These are phyloP conservation scores for Chironomus striatipennis DNA, from an alignment of 1,140 invertebrate species.

Conservation along the genomic window DNA sequence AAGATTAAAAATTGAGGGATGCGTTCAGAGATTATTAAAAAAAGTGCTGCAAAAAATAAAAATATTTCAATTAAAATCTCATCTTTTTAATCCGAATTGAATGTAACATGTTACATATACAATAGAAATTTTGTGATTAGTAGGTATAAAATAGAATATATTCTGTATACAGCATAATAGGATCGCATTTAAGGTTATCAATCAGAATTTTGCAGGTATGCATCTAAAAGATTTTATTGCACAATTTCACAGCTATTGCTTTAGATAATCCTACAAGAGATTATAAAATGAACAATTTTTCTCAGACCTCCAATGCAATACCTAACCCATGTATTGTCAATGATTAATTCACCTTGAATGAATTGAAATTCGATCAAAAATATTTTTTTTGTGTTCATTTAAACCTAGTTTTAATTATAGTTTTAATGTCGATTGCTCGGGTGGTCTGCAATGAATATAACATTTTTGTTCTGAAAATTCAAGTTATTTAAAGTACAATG, in stretches of 20 bases:
- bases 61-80: slow-evolving; percentile 17
- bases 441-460: neutral
- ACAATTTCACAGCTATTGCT: slow-evolving; percentile 15
- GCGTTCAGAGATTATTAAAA: slow-evolving; percentile 4
- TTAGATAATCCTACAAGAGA: neutral
- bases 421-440: neutral
- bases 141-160: neutral
- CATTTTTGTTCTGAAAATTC: neutral
- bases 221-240: neutral
- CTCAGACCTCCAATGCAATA: neutral
- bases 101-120: neutral
- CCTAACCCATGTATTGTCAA: neutral
- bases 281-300: neutral
- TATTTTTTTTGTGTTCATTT: neutral
- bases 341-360: slow-evolving; percentile 13
- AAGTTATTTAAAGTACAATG: too few relatives aligned
- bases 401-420: slow-evolving; percentile 9
- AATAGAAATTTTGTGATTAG: neutral
- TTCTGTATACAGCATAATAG: slow-evolving; percentile 5
- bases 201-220: slow-evolving; percentile 19
- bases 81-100: too few relatives aligned
- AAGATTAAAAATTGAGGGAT: slow-evolving; percentile 19
- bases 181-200: slow-evolving; percentile 18
- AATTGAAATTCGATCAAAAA: neutral
- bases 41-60: neutral